Evolutionary conservation across 2,888 invertebrate species (phyloP).

Genomic region (Tortricodes alternella): DNA sequence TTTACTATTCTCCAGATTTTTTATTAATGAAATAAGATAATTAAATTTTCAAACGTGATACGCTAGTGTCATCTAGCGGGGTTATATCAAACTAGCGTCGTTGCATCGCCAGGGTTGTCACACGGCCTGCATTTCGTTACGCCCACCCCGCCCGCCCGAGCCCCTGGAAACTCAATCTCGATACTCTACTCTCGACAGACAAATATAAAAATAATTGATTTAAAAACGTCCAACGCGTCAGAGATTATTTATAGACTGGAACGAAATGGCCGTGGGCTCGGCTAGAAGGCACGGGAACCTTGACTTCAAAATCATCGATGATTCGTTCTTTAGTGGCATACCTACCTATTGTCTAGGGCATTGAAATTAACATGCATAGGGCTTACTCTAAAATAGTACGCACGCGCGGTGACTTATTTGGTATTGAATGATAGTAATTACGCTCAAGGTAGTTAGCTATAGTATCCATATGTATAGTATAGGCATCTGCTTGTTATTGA

Average conservation of each 20-base stretch:
- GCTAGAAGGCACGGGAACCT: conserved; percentile 22
- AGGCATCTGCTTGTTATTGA: too few relatives aligned
- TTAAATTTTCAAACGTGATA: background rate
- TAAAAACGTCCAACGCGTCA: conserved; percentile 38
- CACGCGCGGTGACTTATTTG: background rate
- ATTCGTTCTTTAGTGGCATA: conserved; percentile 13
- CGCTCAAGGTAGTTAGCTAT: background rate
- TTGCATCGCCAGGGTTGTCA: conserved; percentile 10
- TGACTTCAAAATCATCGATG: conserved; percentile 24
- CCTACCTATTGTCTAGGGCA: conserved; percentile 17
- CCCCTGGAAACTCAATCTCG: conserved; percentile 9
- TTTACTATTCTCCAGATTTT: background rate
- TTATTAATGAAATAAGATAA: background rate
- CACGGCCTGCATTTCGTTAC: background rate
- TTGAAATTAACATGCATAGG: conserved; percentile 9
- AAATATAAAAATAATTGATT: conserved; percentile 19
- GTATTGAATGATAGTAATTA: background rate
- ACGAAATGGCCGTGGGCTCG: conserved; percentile 9
- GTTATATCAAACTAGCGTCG: background rate
- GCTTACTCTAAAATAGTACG: background rate
- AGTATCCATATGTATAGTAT: background rate
- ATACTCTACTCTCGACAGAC: background rate
- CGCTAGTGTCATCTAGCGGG: conserved; percentile 10
- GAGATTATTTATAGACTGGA: conserved; percentile 43
- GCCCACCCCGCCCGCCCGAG: too few relatives aligned